These are phyloP conservation scores for Onychomys leucogaster DNA, from an alignment of 2,797 vertebrate genomes.

Conservation along the genomic window DNA sequence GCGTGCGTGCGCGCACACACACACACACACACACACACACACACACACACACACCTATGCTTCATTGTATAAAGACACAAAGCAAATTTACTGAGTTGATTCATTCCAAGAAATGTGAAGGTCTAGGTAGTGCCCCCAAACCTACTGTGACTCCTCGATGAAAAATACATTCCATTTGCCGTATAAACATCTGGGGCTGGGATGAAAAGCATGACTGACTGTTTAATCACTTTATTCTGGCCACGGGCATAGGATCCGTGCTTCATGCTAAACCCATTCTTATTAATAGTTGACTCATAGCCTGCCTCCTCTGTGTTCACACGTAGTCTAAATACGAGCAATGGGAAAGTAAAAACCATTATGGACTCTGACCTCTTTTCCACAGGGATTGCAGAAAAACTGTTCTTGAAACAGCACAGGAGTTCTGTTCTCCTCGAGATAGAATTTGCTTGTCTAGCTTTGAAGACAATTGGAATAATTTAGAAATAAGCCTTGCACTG, in stretches of 20 bases:
- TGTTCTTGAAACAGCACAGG: slow-evolving; percentile 26
- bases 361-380: slow-evolving; percentile 14
- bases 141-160: neutral
- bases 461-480: slow-evolving; percentile 65
- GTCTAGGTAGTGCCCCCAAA: neutral
- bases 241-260: neutral
- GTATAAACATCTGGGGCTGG: slow-evolving; percentile 31
- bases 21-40: neutral
- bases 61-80: neutral
- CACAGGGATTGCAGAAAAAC: slow-evolving; percentile 33
- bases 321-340: slow-evolving; percentile 31
- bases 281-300: slow-evolving; percentile 1
- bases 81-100: slow-evolving; percentile 13
- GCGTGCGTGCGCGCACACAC: neutral
- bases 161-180: slow-evolving; percentile 24
- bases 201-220: slow-evolving; percentile 49
- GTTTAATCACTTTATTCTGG: slow-evolving; percentile 33
- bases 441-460: neutral
- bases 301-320: slow-evolving; percentile 21
- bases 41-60: neutral
- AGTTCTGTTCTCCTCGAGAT: neutral
- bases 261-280: slow-evolving; percentile 57
- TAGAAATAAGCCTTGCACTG: slow-evolving; percentile 66
- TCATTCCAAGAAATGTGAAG: slow-evolving; percentile 50
- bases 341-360: slow-evolving; percentile 44